phyloP scores from a whole-genome alignment of 2,797 vertebrate species.

The Triplophysa yarkandensis region DNA sequence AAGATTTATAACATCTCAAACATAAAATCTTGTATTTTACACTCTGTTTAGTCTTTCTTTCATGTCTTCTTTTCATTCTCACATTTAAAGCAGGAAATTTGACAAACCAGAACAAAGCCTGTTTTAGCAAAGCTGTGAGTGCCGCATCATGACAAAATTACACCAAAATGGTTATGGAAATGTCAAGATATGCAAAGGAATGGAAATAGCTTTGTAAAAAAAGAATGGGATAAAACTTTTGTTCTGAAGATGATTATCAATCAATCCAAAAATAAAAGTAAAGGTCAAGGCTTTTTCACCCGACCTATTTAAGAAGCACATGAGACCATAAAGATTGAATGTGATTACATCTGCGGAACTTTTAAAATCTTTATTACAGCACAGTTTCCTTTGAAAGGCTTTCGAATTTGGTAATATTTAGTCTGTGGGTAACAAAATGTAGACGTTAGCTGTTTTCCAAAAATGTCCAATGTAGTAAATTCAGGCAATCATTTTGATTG shows the following conservation, averaged over 20 bases:
- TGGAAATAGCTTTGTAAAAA: slow-evolving; percentile 35
- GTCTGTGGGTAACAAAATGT: neutral
- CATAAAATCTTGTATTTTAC: neutral
- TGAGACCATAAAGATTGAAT: neutral
- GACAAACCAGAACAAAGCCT: slow-evolving; percentile 30
- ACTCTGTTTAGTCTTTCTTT: neutral
- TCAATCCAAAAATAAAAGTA: slow-evolving; percentile 16
- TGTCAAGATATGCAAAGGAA: slow-evolving; percentile 37
- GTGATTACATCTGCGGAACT: neutral
- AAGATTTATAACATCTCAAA: neutral
- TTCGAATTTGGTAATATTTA: neutral
- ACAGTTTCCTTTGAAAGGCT: neutral
- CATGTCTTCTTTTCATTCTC: neutral
- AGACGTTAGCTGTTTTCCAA: too few species aligned
- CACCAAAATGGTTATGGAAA: slow-evolving; percentile 38
- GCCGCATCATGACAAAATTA: slow-evolving; percentile 24
- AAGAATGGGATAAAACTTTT: slow-evolving; percentile 19
- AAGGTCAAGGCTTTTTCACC: slow-evolving; percentile 13
- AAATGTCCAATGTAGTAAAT: neutral
- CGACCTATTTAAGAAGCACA: neutral
- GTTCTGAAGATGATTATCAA: slow-evolving; percentile 14
- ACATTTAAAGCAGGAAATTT: slow-evolving; percentile 23
- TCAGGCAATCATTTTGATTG: neutral
- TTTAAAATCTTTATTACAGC: neutral
- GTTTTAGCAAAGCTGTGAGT: slow-evolving; percentile 8